These are phyloP conservation scores for Scaptomyza caliginosa DNA, from an alignment of 2,888 invertebrate species.

Conservation along the genomic window DNA sequence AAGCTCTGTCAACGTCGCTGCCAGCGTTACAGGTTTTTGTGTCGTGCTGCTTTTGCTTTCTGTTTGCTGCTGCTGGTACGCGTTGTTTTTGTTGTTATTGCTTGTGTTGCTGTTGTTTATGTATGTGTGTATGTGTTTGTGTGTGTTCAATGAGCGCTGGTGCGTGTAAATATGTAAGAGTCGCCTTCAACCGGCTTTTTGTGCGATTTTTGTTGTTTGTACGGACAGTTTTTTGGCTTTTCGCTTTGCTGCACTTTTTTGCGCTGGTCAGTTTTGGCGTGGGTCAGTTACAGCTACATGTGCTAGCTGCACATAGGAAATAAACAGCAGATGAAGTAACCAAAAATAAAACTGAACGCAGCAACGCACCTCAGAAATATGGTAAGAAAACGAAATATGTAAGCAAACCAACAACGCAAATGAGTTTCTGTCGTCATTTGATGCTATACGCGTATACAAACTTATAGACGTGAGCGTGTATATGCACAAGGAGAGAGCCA, in stretches of 20 bases:
- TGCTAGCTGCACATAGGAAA: constrained; percentile 65
- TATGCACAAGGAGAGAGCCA: constrained; percentile 8
- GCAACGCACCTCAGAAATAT: constrained; percentile 19
- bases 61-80: constrained; percentile 27
- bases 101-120: constrained; percentile 26
- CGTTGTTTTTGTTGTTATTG: constrained; percentile 17
- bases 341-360: constrained; percentile 43
- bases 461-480: background rate
- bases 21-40: constrained; percentile 71
- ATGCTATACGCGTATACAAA: constrained; percentile 36
- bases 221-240: constrained; percentile 33
- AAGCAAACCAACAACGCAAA: constrained; percentile 17
- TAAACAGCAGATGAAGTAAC: constrained; percentile 73
- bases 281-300: constrained; percentile 54
- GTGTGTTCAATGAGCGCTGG: constrained; percentile 77
- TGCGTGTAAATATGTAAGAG: constrained; percentile 80
- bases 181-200: constrained; percentile 80
- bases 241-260: constrained; percentile 50
- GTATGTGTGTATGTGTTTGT: constrained; percentile 69
- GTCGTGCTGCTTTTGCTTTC: constrained; percentile 68
- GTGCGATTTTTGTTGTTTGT: constrained; percentile 46
- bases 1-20: constrained; percentile 54
- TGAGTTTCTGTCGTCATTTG: constrained; percentile 39
- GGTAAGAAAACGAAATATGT: background rate
- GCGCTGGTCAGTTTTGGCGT: constrained; percentile 71